Base-by-base conservation (phyloP, 2,113 vertebrate genomes). In the Cyprinodon variegatus region DNA sequence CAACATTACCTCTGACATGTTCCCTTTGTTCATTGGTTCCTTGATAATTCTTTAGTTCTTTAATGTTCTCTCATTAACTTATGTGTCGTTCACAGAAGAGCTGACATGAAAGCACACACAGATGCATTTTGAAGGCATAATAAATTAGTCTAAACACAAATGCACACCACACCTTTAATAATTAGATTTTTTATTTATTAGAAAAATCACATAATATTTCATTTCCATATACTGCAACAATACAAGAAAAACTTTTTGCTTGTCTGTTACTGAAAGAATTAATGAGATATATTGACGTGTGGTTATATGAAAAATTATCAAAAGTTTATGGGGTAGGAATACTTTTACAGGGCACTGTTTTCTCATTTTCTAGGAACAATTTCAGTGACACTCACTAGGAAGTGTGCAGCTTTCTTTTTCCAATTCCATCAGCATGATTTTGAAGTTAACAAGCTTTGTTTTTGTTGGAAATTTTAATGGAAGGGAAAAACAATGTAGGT, bases 401-500 rank as follows among this genome's bases (percentile, higher is more conserved):
- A 72, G 67, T 43, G 36, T 2, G 4, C 15, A 2, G 4, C 63
- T 61, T 79, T 57, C 13, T 70, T 61, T 79, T 77, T 72, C 40
- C 62, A 59, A 86, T 81, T 81, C 61, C 41, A 8, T 83, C 79
- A 61, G 41, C n/a, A n/a, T 73, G 13, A 11, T 76, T 84, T 74
- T 70, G 53, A 80, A 68, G 76, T 66, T 67, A 69, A 82, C 17
- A 20, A 65, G 48, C 84, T 80, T 11, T 4, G 62, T 63, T 53
- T 53, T 61, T 40, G 40, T 71, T n/a, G 3, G 53, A 71, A 67
- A 37, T 79, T 70, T 74, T 78, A 85, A 78, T 77, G 69, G 76
- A 79, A 78, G 22, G 65, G 17, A 84, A 79, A 74, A 76, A 86
- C 65, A 78, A 84, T 81, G 82, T 77, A 76, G 79, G 75, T 86